Evolutionary conservation across 2,797 vertebrate genomes (phyloP).

Genomic region (Lithobates sylvaticus): DNA sequence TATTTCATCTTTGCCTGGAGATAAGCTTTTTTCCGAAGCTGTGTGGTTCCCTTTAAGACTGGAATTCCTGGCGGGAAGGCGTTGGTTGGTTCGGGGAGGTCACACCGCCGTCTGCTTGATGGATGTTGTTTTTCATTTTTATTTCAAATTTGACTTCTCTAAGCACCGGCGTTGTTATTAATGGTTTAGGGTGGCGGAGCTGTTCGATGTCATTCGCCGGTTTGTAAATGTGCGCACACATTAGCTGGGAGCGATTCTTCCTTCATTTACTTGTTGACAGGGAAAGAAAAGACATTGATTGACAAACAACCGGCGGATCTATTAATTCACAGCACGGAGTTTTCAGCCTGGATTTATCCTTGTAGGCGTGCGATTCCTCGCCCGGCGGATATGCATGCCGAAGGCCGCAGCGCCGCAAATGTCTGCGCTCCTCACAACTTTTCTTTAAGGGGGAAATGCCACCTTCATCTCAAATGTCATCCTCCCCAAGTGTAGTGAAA

Average conservation of each 20-base stretch:
- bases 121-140: constrained; percentile 11
- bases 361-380: not conserved
- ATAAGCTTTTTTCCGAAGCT: no score
- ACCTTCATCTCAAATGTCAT: no score
- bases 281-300: constrained; percentile 24
- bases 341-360: not conserved
- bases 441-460: no score
- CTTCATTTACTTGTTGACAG: constrained; percentile 26
- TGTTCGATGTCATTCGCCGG: constrained; percentile 9
- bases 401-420: no score
- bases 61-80: constrained; percentile 29
- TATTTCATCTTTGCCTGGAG: no score
- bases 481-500: no score
- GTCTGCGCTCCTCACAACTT: no score
- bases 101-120: constrained; percentile 20
- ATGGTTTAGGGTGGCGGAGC: not conserved
- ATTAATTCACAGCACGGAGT: not conserved
- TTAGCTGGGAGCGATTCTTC: constrained; percentile 15
- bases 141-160: constrained; percentile 16
- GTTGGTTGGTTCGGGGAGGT: constrained; percentile 4
- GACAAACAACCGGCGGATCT: constrained; percentile 17
- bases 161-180: constrained; percentile 11
- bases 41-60: not conserved
- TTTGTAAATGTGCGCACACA: not conserved
- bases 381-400: no score